phyloP scores from a whole-genome alignment of 2,113 vertebrate species.

The Lophotis ruficrista region DNA sequence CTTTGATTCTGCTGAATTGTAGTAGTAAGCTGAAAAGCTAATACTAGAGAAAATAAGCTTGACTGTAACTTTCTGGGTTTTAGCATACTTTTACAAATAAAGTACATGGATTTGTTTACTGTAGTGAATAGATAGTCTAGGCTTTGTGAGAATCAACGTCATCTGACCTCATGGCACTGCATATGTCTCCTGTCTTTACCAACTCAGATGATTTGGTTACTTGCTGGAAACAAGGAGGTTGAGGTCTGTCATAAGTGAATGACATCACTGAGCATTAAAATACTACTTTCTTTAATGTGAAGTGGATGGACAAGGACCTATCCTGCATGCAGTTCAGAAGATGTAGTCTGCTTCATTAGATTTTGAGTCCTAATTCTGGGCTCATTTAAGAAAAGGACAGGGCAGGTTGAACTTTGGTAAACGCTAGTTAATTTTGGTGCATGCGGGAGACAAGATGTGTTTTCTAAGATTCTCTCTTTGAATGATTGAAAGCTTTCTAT shows the following conservation, averaged over 20 bases:
- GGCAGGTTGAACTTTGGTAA: neutral
- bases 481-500: neutral
- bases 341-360: neutral
- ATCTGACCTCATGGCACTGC: neutral
- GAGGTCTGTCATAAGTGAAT: neutral
- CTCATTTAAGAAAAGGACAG: neutral
- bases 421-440: neutral
- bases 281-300: neutral
- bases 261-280: neutral
- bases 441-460: rapidly evolving
- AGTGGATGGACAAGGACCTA: neutral
- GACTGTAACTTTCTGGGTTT: neutral
- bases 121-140: neutral
- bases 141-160: neutral
- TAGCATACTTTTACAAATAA: neutral
- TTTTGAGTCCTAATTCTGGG: neutral
- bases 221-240: neutral
- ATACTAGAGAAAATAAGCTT: neutral
- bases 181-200: neutral
- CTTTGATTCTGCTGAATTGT: neutral
- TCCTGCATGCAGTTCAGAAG: neutral
- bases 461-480: neutral
- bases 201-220: neutral
- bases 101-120: neutral
- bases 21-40: neutral